phyloP scores from a whole-genome alignment of 2,888 invertebrate species.

The Drosophila heteroneura region DNA sequence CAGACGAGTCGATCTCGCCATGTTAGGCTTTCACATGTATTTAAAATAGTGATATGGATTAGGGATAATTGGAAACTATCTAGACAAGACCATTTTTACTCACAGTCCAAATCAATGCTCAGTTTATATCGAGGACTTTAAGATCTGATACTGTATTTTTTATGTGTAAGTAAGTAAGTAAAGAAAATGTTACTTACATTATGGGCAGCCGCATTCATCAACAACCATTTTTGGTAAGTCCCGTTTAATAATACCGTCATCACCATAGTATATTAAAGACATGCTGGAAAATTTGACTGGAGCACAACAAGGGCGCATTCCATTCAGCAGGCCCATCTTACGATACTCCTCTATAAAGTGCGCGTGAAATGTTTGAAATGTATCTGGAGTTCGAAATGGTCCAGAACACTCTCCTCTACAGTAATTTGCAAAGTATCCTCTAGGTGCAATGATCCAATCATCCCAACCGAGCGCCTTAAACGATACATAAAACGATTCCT shows the following conservation, averaged over 20 bases:
- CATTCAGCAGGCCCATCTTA: slow-evolving; percentile 90
- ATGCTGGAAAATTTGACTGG: slow-evolving; percentile 96
- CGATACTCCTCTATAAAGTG: slow-evolving; percentile 96
- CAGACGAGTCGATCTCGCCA: background rate
- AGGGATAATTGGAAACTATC: background rate
- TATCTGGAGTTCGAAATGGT: slow-evolving; percentile 91
- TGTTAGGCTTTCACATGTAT: background rate
- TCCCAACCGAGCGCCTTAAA: slow-evolving; percentile 97
- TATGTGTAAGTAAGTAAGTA: background rate
- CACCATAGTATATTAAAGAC: slow-evolving; percentile 96
- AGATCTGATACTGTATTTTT: background rate
- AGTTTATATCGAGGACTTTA: background rate
- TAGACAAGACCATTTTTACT: background rate
- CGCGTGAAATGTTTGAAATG: slow-evolving; percentile 94
- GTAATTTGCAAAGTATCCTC: slow-evolving; percentile 97
- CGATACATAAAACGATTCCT: slow-evolving; percentile 95
- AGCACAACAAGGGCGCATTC: slow-evolving; percentile 96
- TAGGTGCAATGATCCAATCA: slow-evolving; percentile 96
- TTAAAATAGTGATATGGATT: background rate
- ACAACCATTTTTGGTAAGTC: slow-evolving; percentile 98
- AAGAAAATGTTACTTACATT: slow-evolving; percentile 81
- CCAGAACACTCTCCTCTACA: slow-evolving; percentile 95
- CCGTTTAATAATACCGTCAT: slow-evolving; percentile 94
- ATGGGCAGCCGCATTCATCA: slow-evolving; percentile 97
- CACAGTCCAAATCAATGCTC: background rate